A percentile compares a stretch with the other conserved stretches of the same genome.
These are phyloP conservation scores for Nesometra sesokonis DNA, from an alignment of 35 echinoderm and acorn worm species.

Conservation along the genomic window DNA sequence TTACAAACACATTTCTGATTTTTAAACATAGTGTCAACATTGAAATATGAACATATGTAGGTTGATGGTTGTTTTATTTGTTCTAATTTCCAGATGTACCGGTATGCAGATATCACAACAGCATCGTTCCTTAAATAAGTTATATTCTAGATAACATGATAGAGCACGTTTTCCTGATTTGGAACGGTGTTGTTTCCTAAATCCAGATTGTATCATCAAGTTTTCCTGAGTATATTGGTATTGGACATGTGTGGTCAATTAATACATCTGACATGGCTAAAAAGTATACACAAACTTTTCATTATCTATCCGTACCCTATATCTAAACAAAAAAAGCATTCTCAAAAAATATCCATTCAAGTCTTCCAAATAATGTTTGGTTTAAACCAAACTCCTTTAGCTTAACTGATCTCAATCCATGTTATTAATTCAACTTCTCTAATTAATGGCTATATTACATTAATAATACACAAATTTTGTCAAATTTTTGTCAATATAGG, in stretches of 20 bases:
- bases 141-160: not conserved
- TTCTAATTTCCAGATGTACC: not conserved
- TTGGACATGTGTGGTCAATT: not conserved
- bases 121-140: not conserved
- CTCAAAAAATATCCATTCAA: too few relatives aligned
- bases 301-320: too few relatives aligned
- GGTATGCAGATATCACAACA: not conserved
- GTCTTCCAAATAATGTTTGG: too few relatives aligned
- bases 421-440: too few relatives aligned
- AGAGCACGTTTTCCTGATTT: not conserved
- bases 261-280: not conserved
- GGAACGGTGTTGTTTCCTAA: not conserved
- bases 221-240: too few relatives aligned
- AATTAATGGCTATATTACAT: too few relatives aligned
- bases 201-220: not conserved
- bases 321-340: too few relatives aligned
- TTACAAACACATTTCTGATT: not conserved
- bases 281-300: not conserved
- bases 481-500: too few relatives aligned
- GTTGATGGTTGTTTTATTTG: not conserved
- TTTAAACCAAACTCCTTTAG: too few relatives aligned
- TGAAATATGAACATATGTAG: not conserved
- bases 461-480: too few relatives aligned
- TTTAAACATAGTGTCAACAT: not conserved
- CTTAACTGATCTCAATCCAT: too few relatives aligned